Evolutionary conservation across 2,797 vertebrate genomes (phyloP).

Genomic region (Brachymystax lenok): DNA sequence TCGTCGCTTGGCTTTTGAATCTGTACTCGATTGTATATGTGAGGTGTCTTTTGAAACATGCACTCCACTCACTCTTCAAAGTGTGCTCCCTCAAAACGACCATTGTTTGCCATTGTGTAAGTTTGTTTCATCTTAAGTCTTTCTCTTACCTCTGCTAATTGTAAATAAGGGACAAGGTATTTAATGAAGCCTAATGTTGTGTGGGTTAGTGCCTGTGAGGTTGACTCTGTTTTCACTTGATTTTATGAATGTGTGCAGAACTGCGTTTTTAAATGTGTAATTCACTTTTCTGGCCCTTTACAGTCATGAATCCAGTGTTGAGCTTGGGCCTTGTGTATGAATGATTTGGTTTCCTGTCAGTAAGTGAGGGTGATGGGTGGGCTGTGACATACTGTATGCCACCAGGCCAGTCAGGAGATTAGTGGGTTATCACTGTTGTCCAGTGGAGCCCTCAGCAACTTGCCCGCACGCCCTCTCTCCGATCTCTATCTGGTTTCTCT

Average conservation of each 20-base stretch:
- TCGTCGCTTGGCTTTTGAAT: not conserved
- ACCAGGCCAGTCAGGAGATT: constrained; percentile 40
- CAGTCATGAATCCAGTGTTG: not conserved
- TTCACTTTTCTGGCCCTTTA: not conserved
- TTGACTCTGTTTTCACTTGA: not conserved
- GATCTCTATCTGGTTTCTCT: constrained; percentile 4
- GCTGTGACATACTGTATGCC: constrained; percentile 10
- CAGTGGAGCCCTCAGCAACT: constrained; percentile 43
- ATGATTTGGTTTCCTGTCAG: not conserved
- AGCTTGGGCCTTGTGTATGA: not conserved
- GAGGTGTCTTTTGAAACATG: not conserved
- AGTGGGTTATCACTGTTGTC: constrained; percentile 32
- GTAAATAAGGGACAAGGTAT: not conserved
- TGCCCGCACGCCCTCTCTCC: not conserved
- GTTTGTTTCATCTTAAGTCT: not conserved
- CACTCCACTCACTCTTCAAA: not conserved
- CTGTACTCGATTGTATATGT: not conserved
- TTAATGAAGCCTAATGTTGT: not conserved
- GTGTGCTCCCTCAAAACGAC: not conserved
- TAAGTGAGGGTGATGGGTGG: not conserved
- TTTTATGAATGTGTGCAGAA: not conserved
- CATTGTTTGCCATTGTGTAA: not conserved
- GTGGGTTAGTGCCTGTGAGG: not conserved
- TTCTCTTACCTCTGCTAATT: not conserved
- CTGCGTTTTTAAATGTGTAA: not conserved